Conservation (phyloP, 2,888 invertebrate species). For the Leucania comma region DNA sequence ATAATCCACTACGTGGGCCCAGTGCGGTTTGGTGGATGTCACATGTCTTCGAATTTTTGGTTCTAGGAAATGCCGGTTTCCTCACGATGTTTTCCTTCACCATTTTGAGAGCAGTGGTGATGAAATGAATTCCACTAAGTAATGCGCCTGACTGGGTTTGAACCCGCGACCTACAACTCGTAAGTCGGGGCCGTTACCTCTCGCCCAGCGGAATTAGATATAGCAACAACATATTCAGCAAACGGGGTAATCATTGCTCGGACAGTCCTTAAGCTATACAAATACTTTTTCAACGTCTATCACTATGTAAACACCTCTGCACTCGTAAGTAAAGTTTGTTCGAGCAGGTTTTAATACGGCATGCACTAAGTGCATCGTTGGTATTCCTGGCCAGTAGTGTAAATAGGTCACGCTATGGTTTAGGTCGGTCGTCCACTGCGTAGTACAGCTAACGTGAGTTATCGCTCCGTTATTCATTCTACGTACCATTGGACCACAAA, state of each 20-base stretch:
- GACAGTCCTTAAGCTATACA: neutral
- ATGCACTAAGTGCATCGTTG: constrained; percentile 41
- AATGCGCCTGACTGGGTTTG: no score
- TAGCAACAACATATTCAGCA: neutral
- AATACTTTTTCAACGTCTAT: neutral
- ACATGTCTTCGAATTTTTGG: no score
- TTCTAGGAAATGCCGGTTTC: no score
- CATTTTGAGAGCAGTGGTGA: no score
- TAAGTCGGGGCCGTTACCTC: no score
- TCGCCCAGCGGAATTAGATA: neutral
- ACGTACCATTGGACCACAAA: no score
- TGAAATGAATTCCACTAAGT: no score
- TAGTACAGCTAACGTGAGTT: neutral
- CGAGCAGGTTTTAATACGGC: constrained; percentile 32
- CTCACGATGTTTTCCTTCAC: no score
- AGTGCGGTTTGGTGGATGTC: no score
- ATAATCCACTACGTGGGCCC: no score
- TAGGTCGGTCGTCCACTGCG: neutral
- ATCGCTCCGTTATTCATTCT: neutral
- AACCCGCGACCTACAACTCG: no score
- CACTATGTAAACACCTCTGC: neutral
- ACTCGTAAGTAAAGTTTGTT: constrained; percentile 23
- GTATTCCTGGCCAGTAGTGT: constrained; percentile 28
- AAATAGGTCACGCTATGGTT: constrained; percentile 27
- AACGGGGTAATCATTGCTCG: neutral